Percentiles rank a stretch among this genome's conserved stretches.
Conservation (phyloP, 2,113 vertebrate genomes). For the Syrmaticus mikado region DNA sequence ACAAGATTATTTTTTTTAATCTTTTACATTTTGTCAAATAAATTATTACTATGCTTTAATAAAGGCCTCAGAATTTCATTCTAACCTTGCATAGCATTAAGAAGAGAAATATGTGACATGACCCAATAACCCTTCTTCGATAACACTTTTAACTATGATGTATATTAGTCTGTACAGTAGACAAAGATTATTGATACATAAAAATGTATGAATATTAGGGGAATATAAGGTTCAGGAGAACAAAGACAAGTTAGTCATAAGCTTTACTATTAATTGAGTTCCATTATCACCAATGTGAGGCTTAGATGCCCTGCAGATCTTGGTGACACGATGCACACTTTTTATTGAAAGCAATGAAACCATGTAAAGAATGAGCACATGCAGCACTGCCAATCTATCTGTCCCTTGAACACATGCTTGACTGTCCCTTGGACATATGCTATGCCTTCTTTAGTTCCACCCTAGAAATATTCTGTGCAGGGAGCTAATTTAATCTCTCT, state of each 20-base stretch:
- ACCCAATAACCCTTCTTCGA: background rate
- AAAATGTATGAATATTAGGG: background rate
- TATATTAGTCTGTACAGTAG: background rate
- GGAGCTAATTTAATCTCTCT: constrained; percentile 42
- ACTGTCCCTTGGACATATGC: constrained; percentile 10
- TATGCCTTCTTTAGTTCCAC: background rate
- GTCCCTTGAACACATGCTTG: background rate
- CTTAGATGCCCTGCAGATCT: background rate
- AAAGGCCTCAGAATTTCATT: background rate
- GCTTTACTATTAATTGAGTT: background rate
- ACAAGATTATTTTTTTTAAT: background rate
- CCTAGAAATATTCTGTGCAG: constrained; percentile 2
- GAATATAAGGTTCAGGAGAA: background rate
- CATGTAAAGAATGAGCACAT: background rate
- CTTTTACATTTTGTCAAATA: background rate
- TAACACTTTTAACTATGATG: background rate
- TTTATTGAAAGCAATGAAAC: background rate
- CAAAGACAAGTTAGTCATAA: background rate
- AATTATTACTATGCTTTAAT: background rate
- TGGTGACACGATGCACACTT: background rate
- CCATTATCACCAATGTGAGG: background rate
- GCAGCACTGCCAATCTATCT: background rate
- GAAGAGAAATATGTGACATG: background rate
- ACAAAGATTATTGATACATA: background rate
- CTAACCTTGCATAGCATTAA: background rate